phyloP scores from a whole-genome alignment of 2,888 invertebrate species.

The Andrena chrysosceles region DNA sequence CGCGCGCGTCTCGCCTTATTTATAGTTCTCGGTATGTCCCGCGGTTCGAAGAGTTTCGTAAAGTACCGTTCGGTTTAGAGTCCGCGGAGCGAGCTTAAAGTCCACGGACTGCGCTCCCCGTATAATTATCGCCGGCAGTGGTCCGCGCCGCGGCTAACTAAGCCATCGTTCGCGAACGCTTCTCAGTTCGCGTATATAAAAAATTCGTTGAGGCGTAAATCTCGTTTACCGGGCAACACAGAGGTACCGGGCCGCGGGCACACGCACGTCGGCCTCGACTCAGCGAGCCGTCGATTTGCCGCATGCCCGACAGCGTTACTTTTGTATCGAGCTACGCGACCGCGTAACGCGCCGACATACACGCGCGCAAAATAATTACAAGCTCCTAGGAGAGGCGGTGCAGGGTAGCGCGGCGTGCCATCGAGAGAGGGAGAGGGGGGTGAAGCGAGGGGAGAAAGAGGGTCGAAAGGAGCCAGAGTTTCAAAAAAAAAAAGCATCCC shows the following conservation, averaged over 20 bases:
- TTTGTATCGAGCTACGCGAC: slow-evolving; percentile 51
- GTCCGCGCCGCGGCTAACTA: neutral
- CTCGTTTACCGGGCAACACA: slow-evolving; percentile 18
- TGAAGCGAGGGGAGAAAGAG: slow-evolving; percentile 19
- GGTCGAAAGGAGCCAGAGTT: slow-evolving; percentile 50
- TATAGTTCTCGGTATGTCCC: slow-evolving; percentile 54
- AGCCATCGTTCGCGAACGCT: slow-evolving; percentile 6
- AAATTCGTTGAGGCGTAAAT: slow-evolving; percentile 31
- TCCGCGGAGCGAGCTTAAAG: neutral
- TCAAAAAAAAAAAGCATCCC: slow-evolving; percentile 50
- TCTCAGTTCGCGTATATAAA: neutral
- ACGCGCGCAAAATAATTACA: slow-evolving; percentile 50
- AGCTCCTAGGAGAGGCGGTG: slow-evolving; percentile 29
- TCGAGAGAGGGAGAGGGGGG: neutral
- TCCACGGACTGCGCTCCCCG: neutral
- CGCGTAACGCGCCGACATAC: slow-evolving; percentile 51
- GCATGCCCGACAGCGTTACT: slow-evolving; percentile 57
- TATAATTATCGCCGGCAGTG: slow-evolving; percentile 5
- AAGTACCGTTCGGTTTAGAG: slow-evolving; percentile 33
- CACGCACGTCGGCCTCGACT: slow-evolving; percentile 39
- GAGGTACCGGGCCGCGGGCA: neutral
- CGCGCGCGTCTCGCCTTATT: slow-evolving; percentile 44
- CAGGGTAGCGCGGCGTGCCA: neutral
- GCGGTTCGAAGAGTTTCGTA: slow-evolving; percentile 37
- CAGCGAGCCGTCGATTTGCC: slow-evolving; percentile 46